A percentile compares a stretch with the other conserved stretches of the same genome.
Evolutionary conservation across 2,888 invertebrate species (phyloP).

Genomic region (Chydorus sphaericus): DNA sequence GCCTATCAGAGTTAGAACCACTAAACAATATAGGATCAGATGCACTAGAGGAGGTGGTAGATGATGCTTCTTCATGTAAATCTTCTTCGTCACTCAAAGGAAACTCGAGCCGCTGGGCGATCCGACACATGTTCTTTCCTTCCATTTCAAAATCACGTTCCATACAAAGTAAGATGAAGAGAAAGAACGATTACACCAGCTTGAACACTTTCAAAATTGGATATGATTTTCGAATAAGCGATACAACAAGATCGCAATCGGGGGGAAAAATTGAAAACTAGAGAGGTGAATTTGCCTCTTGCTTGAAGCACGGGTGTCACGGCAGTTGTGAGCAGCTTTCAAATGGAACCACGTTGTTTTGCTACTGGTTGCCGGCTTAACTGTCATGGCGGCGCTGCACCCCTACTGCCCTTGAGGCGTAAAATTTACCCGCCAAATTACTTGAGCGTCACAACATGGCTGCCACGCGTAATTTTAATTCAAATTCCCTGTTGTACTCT

Average conservation of each 20-base stretch:
- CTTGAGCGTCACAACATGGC: neutral
- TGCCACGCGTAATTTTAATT: neutral
- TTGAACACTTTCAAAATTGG: neutral
- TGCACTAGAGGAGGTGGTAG: neutral
- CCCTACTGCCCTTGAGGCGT: neutral
- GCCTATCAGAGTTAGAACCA: neutral
- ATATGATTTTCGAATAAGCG: neutral
- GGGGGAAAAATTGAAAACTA: neutral
- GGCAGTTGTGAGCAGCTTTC: conserved; percentile 3
- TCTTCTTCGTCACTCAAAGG: conserved; percentile 10
- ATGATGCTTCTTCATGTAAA: neutral
- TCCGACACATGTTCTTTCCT: neutral
- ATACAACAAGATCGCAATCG: too few relatives aligned
- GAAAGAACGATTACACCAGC: neutral
- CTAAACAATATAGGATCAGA: too few relatives aligned
- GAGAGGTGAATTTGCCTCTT: neutral
- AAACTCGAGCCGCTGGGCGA: conserved; percentile 9
- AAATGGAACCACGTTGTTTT: neutral
- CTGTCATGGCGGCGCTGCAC: neutral
- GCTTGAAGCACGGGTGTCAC: neutral
- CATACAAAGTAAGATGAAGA: too few relatives aligned
- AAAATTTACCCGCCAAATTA: neutral
- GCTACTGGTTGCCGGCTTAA: neutral
- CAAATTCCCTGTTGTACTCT: too few relatives aligned
- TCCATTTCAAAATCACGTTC: conserved; percentile 7